Conservation (phyloP, 1,140 invertebrate genomes). For the Tetragonula clypearis region DNA sequence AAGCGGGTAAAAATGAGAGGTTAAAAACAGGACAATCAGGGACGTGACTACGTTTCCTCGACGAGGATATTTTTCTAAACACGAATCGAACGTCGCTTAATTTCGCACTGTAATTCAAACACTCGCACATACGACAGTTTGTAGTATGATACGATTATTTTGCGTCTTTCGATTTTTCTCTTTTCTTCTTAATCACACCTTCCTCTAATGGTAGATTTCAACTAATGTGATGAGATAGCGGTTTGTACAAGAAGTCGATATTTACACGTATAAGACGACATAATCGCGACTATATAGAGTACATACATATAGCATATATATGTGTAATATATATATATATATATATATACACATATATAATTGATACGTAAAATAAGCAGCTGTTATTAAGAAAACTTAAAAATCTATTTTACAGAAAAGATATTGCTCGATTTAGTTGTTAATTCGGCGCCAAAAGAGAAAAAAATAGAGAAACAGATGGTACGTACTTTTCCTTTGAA, state of each 20-base stretch:
- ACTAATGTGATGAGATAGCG: conserved; percentile 47
- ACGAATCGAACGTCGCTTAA: not conserved
- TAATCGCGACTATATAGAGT: not conserved
- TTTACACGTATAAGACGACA: not conserved
- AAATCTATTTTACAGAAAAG: conserved; percentile 23
- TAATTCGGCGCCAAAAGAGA: not conserved
- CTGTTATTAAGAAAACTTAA: conserved; percentile 17
- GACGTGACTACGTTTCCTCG: conserved; percentile 1
- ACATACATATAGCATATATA: not conserved
- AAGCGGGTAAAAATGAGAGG: not conserved
- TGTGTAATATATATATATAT: not conserved
- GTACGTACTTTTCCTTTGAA: not conserved
- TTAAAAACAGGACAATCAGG: conserved; percentile 43
- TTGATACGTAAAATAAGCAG: conserved; percentile 19
- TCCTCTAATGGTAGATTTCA: not conserved
- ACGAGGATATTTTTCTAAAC: conserved; percentile 39
- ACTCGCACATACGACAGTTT: not conserved
- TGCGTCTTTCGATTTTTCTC: not conserved
- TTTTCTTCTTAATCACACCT: not conserved
- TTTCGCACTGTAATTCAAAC: not conserved
- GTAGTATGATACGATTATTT: too few relatives aligned
- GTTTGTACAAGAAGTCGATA: conserved; percentile 19
- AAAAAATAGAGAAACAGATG: not conserved
- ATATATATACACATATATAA: not conserved
- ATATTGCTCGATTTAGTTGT: not conserved